Evolutionary conservation across 2,113 vertebrate genomes (phyloP).

Genomic region (Takifugu flavidus): DNA sequence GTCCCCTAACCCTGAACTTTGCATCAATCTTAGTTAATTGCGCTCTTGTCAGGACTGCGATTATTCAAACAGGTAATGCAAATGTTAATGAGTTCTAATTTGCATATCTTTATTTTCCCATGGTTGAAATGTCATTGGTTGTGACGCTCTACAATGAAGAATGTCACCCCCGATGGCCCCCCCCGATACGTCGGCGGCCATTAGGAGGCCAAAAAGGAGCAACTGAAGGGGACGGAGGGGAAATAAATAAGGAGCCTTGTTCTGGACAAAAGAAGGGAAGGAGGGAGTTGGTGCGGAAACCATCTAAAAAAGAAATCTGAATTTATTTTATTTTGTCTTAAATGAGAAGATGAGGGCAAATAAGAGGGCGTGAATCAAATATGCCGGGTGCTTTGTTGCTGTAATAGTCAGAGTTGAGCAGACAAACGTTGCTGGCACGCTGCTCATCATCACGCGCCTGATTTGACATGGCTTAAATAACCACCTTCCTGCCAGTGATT

Average conservation of each 20-base stretch:
- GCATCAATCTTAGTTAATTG: conserved; percentile 99
- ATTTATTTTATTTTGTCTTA: not conserved
- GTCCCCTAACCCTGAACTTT: conserved; percentile 91
- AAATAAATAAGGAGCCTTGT: conserved; percentile 25
- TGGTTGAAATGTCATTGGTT: conserved; percentile 99
- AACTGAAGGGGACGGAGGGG: conserved; percentile 23
- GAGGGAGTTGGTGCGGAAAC: conserved; percentile 14
- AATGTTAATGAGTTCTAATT: conserved; percentile 99
- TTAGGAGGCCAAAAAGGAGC: conserved; percentile 92
- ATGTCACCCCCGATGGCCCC: conserved; percentile 94
- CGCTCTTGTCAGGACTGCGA: conserved; percentile 97
- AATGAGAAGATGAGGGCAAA: no score
- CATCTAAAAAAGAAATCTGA: conserved; percentile 20
- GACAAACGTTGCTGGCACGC: conserved; percentile 53
- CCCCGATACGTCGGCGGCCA: conserved; percentile 96
- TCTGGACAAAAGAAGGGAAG: conserved; percentile 17
- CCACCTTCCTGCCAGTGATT: conserved; percentile 82
- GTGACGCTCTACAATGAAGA: conserved; percentile 98
- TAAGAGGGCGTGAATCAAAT: no score
- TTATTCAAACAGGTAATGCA: conserved; percentile 99
- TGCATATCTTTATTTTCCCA: conserved; percentile 99
- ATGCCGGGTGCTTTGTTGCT: no score
- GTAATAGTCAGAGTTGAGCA: not conserved
- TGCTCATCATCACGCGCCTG: conserved; percentile 63
- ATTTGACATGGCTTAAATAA: conserved; percentile 77